Evolutionary conservation across 2,113 vertebrate genomes (phyloP).

Genomic region (Oryzias woworae): DNA sequence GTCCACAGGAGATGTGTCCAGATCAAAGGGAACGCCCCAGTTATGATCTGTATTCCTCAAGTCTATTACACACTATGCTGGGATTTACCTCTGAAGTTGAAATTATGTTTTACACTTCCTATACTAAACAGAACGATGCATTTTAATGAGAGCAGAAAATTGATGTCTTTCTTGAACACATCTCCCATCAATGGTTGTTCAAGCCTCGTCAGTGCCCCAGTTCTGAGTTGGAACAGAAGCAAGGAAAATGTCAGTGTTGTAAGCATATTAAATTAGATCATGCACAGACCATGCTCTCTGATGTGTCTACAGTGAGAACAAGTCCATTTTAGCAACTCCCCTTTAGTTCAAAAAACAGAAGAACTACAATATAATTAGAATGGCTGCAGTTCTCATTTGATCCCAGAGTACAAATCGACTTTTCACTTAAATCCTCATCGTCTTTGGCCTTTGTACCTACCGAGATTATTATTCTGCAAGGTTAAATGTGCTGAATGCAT

Average conservation of each 20-base stretch:
- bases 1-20: constrained; percentile 16
- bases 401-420: constrained; percentile 12
- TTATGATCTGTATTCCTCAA: constrained; percentile 27
- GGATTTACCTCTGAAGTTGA: constrained; percentile 10
- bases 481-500: constrained; percentile 18
- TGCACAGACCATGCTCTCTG: constrained; percentile 32
- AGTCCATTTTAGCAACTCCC: constrained; percentile 52
- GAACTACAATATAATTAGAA: constrained; percentile 39
- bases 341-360: constrained; percentile 40
- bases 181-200: constrained; percentile 21
- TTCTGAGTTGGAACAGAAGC: constrained; percentile 17
- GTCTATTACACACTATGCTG: constrained; percentile 32
- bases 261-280: constrained; percentile 46
- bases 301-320: constrained; percentile 42
- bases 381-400: constrained; percentile 20
- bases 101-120: constrained; percentile 23
- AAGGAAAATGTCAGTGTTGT: constrained; percentile 23
- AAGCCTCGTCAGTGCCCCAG: constrained; percentile 24
- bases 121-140: constrained; percentile 16
- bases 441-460: not conserved
- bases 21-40: constrained; percentile 48
- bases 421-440: not conserved
- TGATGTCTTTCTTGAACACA: constrained; percentile 33
- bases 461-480: constrained; percentile 5
- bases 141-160: constrained; percentile 46